A percentile compares a stretch with the other conserved stretches of the same genome.
Conservation (phyloP, 2,888 invertebrate genomes). For the Metallyticus violacea region DNA sequence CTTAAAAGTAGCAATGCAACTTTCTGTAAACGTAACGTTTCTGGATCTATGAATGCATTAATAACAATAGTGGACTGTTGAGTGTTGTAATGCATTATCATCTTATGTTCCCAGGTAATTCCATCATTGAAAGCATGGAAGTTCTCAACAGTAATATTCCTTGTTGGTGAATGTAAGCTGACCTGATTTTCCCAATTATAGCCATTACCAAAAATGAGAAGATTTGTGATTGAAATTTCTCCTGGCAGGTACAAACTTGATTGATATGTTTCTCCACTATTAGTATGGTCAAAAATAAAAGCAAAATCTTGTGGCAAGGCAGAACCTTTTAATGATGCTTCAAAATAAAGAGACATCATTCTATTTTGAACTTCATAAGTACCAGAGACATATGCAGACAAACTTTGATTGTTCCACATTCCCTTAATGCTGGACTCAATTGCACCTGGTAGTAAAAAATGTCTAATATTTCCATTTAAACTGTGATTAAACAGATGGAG, state of each 20-base stretch:
- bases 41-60: neutral
- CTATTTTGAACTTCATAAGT: neutral
- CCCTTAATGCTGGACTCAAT: constrained; percentile 13
- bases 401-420: constrained; percentile 21
- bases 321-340: constrained; percentile 4
- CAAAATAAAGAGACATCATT: neutral
- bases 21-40: neutral
- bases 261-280: neutral
- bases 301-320: constrained; percentile 1
- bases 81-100: constrained; percentile 20
- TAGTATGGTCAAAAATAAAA: constrained; percentile 14
- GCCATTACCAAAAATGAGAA: constrained; percentile 4
- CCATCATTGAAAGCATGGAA: constrained; percentile 17
- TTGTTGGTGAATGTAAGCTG: neutral
- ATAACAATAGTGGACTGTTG: constrained; percentile 5
- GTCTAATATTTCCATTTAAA: neutral
- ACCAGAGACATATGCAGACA: neutral
- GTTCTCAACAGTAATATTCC: constrained; percentile 15
- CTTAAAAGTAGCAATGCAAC: neutral
- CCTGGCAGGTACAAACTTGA: constrained; percentile 10
- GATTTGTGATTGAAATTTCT: constrained; percentile 8
- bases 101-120: constrained; percentile 12
- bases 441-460: neutral
- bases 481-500: constrained; percentile 14
- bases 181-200: constrained; percentile 24